Evolutionary conservation across 2,888 invertebrate genomes (phyloP).

Genomic region (Galerucella pusilla): DNA sequence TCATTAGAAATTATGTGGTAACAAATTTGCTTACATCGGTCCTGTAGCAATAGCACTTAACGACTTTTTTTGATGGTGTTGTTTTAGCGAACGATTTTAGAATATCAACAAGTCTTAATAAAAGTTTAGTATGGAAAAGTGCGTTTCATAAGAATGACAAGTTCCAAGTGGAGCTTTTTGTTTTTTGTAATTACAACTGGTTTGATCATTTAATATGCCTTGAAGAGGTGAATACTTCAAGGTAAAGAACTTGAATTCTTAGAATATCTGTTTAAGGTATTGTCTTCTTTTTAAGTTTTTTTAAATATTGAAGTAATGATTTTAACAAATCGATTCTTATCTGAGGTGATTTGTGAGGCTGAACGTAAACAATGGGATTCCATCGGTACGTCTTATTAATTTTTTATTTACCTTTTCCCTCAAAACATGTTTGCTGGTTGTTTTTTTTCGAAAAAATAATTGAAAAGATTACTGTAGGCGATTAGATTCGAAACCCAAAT

Average conservation of each 20-base stretch:
- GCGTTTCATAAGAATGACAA: not conserved
- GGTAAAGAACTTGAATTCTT: constrained; percentile 1
- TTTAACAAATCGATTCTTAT: not conserved
- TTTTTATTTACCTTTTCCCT: too few species aligned
- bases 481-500: too few species aligned
- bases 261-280: constrained; percentile 3
- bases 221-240: not conserved
- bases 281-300: not conserved
- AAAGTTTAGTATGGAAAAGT: not conserved
- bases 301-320: not conserved
- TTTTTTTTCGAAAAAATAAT: not conserved
- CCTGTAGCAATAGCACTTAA: not conserved
- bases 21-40: not conserved
- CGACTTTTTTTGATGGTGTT: constrained; percentile 2
- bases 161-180: not conserved
- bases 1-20: not conserved
- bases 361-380: not conserved
- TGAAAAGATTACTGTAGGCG: not conserved
- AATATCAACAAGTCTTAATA: constrained; percentile 3
- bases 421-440: not conserved
- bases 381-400: too few species aligned
- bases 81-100: not conserved
- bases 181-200: not conserved
- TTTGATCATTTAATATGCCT: constrained; percentile 10
- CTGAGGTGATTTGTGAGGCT: not conserved